Percentiles rank a stretch among this genome's conserved stretches.
These are phyloP conservation scores for Colossoma macropomum DNA, from an alignment of 2,113 vertebrate genomes.

Conservation along the genomic window DNA sequence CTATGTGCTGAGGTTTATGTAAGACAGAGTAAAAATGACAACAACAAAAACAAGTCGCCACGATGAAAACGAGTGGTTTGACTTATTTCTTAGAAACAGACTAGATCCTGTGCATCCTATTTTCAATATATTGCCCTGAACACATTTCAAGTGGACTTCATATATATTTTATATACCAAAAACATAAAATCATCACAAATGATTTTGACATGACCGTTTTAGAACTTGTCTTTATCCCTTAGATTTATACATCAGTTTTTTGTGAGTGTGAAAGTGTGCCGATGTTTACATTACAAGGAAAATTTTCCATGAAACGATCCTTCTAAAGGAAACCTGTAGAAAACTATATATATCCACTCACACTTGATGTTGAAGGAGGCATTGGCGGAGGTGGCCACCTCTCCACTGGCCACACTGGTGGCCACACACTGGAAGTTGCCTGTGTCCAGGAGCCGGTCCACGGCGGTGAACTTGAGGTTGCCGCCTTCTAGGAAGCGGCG, in stretches of 20 bases:
- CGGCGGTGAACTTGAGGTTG: constrained; percentile 89
- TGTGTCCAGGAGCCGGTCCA: constrained; percentile 85
- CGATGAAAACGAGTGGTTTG: background rate
- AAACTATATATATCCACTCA: constrained; percentile 74
- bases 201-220: no score
- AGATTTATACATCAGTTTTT: no score
- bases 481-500: constrained; percentile 88
- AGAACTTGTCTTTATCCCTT: no score
- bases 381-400: constrained; percentile 79
- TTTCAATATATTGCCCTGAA: no score
- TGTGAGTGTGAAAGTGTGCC: no score
- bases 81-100: background rate
- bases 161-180: no score
- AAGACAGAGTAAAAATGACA: background rate
- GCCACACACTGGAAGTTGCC: constrained; percentile 91
- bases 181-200: no score
- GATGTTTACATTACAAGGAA: no score
- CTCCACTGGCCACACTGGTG: constrained; percentile 67
- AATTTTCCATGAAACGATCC: background rate
- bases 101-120: no score
- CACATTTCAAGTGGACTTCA: no score
- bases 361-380: constrained; percentile 98
- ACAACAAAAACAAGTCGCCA: background rate
- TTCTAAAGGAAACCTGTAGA: background rate
- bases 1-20: background rate